Percentiles rank a stretch among this genome's conserved stretches.
These are phyloP conservation scores for Nannoperca australis DNA, from an alignment of 2,797 vertebrate genomes.

Conservation along the genomic window DNA sequence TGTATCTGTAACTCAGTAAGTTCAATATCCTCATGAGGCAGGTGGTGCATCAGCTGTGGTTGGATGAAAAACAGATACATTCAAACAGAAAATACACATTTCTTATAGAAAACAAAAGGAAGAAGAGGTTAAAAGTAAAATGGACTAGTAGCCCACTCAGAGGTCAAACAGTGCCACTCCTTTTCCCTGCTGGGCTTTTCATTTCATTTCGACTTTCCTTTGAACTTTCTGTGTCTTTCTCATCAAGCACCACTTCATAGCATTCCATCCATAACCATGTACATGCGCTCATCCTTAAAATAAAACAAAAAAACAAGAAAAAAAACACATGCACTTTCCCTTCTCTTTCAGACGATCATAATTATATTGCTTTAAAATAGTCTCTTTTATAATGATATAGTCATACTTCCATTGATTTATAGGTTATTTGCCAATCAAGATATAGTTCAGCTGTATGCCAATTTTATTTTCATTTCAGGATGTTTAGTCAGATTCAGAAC, in stretches of 20 bases:
- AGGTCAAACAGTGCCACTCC: conserved; percentile 23
- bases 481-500: conserved; percentile 28
- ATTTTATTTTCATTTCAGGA: conserved; percentile 1
- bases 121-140: conserved; percentile 35
- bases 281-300: conserved; percentile 47
- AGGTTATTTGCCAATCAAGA: conserved; percentile 38
- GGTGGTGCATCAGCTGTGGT: neutral
- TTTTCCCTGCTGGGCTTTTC: conserved; percentile 53
- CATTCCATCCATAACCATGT: conserved; percentile 66
- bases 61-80: neutral
- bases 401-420: conserved; percentile 31
- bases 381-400: conserved; percentile 42
- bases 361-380: conserved; percentile 50
- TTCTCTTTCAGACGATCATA: conserved; percentile 56
- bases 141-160: conserved; percentile 10
- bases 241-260: conserved; percentile 52
- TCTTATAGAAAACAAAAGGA: conserved; percentile 27
- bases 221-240: conserved; percentile 50
- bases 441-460: conserved; percentile 17
- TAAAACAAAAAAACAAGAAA: too few species aligned
- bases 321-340: conserved; percentile 66
- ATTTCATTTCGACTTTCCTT: conserved; percentile 46
- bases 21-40: neutral
- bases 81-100: conserved; percentile 17
- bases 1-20: neutral